These are phyloP conservation scores for Gymnothorax reevesii DNA, from an alignment of 2,797 vertebrate genomes.

Conservation along the genomic window DNA sequence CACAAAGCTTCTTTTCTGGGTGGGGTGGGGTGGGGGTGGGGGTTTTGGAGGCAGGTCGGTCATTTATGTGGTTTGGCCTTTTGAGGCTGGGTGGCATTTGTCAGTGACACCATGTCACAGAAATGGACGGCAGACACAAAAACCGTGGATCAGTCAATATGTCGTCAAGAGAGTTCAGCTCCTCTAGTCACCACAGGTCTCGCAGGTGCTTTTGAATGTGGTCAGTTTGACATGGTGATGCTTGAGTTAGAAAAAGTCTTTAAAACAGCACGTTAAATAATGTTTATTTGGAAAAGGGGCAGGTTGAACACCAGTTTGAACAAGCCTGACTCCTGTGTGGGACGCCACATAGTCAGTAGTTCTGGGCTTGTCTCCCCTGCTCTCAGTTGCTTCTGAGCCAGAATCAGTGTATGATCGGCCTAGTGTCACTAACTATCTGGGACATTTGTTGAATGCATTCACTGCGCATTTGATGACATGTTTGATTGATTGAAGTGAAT, in stretches of 20 bases:
- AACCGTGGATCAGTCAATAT: background rate
- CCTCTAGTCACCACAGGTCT: background rate
- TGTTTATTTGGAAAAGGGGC: too few species aligned
- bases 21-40: too few species aligned
- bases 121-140: background rate
- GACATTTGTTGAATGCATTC: background rate
- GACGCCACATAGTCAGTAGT: too few species aligned
- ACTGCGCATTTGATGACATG: background rate
- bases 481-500: background rate
- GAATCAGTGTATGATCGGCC: too few species aligned
- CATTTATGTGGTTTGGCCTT: background rate
- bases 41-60: background rate
- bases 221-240: too few species aligned
- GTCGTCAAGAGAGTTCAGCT: background rate
- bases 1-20: background rate
- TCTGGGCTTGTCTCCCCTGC: too few species aligned
- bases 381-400: too few species aligned
- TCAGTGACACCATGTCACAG: background rate
- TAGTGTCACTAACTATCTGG: too few species aligned
- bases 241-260: background rate
- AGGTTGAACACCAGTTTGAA: background rate
- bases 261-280: background rate
- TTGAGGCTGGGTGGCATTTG: background rate
- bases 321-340: background rate
- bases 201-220: too few species aligned